Percentiles rank a stretch among this genome's conserved stretches.
Conservation (phyloP, 2,888 invertebrate species). For the Strigamia crassipes region DNA sequence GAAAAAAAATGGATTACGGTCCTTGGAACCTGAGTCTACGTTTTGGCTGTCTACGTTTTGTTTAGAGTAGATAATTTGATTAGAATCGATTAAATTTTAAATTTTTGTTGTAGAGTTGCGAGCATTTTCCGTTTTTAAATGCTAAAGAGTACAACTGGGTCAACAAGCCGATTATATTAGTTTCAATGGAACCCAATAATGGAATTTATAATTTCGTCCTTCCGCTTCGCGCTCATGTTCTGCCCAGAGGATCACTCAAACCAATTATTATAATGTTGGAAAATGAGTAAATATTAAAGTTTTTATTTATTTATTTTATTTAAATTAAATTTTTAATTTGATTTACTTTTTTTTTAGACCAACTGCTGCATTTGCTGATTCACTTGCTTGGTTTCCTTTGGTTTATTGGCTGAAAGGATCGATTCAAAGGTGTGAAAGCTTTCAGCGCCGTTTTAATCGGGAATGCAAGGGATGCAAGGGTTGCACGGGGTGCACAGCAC, state of each 20-base stretch:
- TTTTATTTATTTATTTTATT: too few relatives aligned
- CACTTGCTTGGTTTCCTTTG: constrained; percentile 93
- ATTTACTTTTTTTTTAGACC: constrained; percentile 65
- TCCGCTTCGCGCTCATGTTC: constrained; percentile 91
- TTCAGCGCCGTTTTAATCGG: too few relatives aligned
- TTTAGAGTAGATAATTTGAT: too few relatives aligned
- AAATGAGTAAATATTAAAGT: constrained; percentile 60
- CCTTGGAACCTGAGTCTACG: too few relatives aligned
- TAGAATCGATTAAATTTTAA: background rate
- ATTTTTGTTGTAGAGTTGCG: constrained; percentile 72
- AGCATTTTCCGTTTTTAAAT: constrained; percentile 88
- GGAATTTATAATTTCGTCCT: constrained; percentile 99
- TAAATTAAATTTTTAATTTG: too few relatives aligned
- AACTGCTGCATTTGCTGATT: constrained; percentile 89
- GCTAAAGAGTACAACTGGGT: constrained; percentile 94
- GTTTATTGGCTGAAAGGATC: constrained; percentile 99
- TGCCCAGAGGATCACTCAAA: constrained; percentile 88
- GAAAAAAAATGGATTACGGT: too few relatives aligned
- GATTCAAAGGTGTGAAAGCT: too few relatives aligned
- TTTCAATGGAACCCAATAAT: constrained; percentile 94
- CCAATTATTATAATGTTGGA: constrained; percentile 94
- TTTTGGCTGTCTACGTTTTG: too few relatives aligned
- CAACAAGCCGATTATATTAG: constrained; percentile 93
- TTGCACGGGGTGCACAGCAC: too few relatives aligned
- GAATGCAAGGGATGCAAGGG: too few relatives aligned